Percentiles rank a stretch among this genome's conserved stretches.
Evolutionary conservation across 2,113 vertebrate genomes (phyloP).

Genomic region (Oreochromis tanganicae): DNA sequence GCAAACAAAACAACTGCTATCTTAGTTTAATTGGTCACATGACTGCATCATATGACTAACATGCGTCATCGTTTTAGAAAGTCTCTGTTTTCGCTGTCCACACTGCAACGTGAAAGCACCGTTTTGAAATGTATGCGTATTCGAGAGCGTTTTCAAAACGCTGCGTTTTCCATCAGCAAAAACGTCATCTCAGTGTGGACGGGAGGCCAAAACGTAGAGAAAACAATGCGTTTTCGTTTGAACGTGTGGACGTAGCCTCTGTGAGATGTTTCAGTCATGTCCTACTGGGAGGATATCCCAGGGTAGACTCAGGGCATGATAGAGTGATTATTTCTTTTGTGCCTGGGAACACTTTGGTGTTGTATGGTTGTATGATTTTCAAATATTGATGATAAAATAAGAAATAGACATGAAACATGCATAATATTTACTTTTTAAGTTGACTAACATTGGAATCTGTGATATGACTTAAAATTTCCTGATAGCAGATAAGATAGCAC

Average conservation of each 20-base stretch:
- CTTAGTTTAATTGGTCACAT: background rate
- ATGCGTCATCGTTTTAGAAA: background rate
- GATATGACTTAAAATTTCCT: background rate
- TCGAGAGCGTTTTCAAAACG: background rate
- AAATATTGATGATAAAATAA: background rate
- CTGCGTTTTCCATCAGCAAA: background rate
- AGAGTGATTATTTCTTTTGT: background rate
- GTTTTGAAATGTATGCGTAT: background rate
- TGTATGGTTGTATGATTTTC: background rate
- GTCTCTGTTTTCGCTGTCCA: background rate
- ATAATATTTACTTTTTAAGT: background rate
- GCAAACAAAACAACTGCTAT: background rate
- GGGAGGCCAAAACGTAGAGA: background rate
- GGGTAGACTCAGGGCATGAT: background rate
- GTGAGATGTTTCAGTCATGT: background rate
- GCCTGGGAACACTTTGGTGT: background rate
- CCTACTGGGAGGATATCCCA: background rate
- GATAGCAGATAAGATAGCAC: background rate
- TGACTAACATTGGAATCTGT: background rate
- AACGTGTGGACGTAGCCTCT: background rate
- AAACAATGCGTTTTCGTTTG: background rate
- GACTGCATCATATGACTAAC: background rate
- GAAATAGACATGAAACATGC: fast-evolving
- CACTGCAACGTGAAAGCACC: background rate
- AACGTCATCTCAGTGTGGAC: background rate